Evolutionary conservation across 1,140 invertebrate genomes (phyloP).

Genomic region (Holcopasites calliopsidis): DNA sequence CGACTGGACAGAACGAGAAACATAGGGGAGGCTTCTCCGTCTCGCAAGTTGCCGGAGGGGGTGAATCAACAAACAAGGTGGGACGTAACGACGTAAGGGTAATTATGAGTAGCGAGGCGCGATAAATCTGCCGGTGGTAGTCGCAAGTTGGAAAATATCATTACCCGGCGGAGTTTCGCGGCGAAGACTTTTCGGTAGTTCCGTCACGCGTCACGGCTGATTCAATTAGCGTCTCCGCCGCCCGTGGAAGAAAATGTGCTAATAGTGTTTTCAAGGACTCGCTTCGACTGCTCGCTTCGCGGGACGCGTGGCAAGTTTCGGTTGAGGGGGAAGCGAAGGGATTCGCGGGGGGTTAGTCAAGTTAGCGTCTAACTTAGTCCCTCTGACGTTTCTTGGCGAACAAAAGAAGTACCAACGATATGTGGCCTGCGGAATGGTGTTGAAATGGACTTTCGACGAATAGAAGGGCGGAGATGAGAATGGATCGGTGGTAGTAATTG

Average conservation of each 20-base stretch:
- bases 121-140: background rate
- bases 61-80: background rate
- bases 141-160: background rate
- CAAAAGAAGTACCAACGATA: too few species aligned
- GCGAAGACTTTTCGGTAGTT: background rate
- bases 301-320: background rate
- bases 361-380: background rate
- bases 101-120: background rate
- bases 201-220: constrained; percentile 15
- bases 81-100: background rate
- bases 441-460: too few species aligned
- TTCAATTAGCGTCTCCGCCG: background rate
- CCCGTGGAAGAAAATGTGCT: background rate
- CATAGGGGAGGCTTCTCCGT: background rate
- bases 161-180: background rate
- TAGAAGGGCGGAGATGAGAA: too few species aligned
- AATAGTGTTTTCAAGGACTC: constrained; percentile 2
- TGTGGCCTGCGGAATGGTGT: too few species aligned
- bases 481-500: too few species aligned
- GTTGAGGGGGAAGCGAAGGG: background rate
- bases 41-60: background rate
- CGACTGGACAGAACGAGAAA: too few species aligned
- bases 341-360: background rate
- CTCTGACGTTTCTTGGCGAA: background rate
- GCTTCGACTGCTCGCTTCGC: background rate